phyloP scores from a whole-genome alignment of 2,797 vertebrate genomes.

The Myotis planiceps region DNA sequence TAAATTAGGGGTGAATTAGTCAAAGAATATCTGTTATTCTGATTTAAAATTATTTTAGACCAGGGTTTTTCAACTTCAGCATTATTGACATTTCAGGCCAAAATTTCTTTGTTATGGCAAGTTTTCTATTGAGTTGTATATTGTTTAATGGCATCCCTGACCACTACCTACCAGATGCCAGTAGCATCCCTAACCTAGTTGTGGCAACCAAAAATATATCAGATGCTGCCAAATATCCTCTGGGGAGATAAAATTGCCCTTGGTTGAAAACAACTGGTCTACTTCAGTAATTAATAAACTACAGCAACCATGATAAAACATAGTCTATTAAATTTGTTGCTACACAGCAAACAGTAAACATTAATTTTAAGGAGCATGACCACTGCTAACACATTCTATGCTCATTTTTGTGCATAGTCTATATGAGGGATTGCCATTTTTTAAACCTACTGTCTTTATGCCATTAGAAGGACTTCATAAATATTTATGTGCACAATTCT shows the following conservation, averaged over 20 bases:
- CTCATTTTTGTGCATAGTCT: not conserved
- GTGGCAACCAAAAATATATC: not conserved
- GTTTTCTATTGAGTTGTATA: not conserved
- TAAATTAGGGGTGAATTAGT: not conserved
- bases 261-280: not conserved
- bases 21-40: conserved; percentile 23
- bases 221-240: not conserved
- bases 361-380: not conserved
- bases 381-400: not conserved
- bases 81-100: not conserved
- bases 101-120: not conserved
- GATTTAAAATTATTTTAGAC: not conserved
- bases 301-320: not conserved
- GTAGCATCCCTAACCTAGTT: not conserved
- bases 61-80: not conserved
- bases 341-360: not conserved
- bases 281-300: not conserved
- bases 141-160: not conserved
- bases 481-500: not conserved
- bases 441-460: not conserved
- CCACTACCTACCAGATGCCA: not conserved
- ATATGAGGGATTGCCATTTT: not conserved
- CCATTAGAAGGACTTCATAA: not conserved
- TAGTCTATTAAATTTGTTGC: not conserved
- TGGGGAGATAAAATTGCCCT: not conserved